Evolutionary conservation across 64 coral and sea anemone species (phyloP).

Genomic region (Catalaphyllia jardinei): DNA sequence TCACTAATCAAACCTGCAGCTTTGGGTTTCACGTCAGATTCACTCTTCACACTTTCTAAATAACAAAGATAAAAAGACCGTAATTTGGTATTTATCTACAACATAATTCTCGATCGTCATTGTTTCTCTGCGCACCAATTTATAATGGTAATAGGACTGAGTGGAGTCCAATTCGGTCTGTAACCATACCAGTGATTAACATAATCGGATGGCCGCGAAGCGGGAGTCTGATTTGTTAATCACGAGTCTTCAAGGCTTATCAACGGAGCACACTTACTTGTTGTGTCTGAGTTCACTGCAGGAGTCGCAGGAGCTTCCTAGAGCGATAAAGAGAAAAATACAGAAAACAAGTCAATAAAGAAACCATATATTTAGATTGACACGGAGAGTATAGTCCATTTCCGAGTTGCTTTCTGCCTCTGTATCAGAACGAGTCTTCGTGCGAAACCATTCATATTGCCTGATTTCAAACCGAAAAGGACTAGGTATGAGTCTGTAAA

Average conservation of each 20-base stretch:
- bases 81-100: too few species aligned
- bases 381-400: too few species aligned
- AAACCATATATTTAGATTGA: neutral
- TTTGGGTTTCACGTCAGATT: conserved; percentile 27
- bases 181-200: too few species aligned
- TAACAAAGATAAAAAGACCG: neutral
- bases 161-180: neutral
- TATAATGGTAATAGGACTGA: neutral
- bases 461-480: too few species aligned
- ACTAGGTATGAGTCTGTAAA: too few species aligned
- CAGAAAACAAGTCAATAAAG: neutral
- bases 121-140: too few species aligned
- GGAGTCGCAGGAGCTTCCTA: conserved; percentile 23
- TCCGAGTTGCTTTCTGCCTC: too few species aligned
- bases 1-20: conserved; percentile 13
- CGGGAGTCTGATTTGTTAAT: too few species aligned
- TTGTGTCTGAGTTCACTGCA: neutral
- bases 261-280: neutral
- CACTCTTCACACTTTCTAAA: conserved; percentile 9
- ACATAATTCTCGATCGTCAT: neutral
- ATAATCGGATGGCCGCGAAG: too few species aligned
- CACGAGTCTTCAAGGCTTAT: neutral
- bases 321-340: neutral
- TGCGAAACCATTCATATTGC: too few species aligned
- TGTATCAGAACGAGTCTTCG: too few species aligned